Conservation (phyloP, 2,888 invertebrate genomes). For the Cerceris rybyensis region DNA sequence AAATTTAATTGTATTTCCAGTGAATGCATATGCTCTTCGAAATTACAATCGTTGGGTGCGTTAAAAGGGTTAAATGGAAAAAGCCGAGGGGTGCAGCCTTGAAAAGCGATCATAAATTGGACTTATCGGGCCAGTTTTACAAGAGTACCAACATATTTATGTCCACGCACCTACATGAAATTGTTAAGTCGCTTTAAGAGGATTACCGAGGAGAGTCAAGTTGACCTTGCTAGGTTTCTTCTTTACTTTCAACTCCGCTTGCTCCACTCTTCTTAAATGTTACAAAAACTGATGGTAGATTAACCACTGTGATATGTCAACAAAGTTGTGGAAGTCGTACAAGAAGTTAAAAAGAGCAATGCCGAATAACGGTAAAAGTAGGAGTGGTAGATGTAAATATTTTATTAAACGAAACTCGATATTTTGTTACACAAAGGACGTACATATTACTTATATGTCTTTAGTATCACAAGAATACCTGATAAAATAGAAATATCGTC, state of each 20-base stretch:
- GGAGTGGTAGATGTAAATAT: too few relatives aligned
- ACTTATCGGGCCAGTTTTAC: conserved; percentile 67
- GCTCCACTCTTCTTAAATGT: conserved; percentile 24
- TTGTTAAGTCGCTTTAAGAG: conserved; percentile 77
- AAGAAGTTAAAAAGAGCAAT: conserved; percentile 2
- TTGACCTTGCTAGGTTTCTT: conserved; percentile 75
- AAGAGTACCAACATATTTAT: conserved; percentile 63
- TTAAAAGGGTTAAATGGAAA: conserved; percentile 11
- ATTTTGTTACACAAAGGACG: too few relatives aligned
- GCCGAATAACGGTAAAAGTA: too few relatives aligned
- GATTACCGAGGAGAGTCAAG: conserved; percentile 76
- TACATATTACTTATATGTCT: too few relatives aligned
- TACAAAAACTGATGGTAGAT: conserved; percentile 49
- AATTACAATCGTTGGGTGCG: conserved; percentile 9
- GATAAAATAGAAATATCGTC: too few relatives aligned
- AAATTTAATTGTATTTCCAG: not conserved
- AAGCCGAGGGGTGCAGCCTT: conserved; percentile 41
- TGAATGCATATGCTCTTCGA: conserved; percentile 32
- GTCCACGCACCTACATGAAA: conserved; percentile 70
- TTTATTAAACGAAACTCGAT: too few relatives aligned
- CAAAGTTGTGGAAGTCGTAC: conserved; percentile 31
- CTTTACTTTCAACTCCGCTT: conserved; percentile 36
- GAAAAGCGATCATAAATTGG: conserved; percentile 75
- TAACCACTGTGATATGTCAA: conserved; percentile 44
- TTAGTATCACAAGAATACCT: too few relatives aligned